Evolutionary conservation across 2,888 invertebrate species (phyloP).

Genomic region (Osmoderma eremita): DNA sequence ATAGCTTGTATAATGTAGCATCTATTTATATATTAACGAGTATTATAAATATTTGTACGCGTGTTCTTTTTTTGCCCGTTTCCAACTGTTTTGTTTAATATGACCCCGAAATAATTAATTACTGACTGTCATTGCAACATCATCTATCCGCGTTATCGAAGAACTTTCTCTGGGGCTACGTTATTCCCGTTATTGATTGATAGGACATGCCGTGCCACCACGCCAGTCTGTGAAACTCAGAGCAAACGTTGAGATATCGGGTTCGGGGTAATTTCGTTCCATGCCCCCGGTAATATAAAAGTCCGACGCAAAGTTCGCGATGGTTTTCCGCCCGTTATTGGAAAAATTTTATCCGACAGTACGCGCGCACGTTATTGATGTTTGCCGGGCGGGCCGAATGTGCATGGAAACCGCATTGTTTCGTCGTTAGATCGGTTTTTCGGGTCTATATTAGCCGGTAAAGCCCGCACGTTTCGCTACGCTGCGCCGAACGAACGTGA

Average conservation of each 20-base stretch:
- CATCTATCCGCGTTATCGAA: no score
- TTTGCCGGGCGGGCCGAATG: conserved; percentile 5
- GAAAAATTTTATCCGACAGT: conserved; percentile 14
- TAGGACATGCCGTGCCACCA: not conserved
- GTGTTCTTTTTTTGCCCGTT: no score
- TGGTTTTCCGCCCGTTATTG: conserved; percentile 20
- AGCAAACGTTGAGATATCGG: not conserved
- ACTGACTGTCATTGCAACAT: no score
- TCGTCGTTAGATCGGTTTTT: conserved; percentile 18
- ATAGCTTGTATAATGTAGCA: no score
- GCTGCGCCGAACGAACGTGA: no score
- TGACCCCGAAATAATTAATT: no score
- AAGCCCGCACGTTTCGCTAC: not conserved
- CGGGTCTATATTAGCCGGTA: conserved; percentile 5
- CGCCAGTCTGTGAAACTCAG: not conserved
- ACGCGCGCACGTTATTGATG: conserved; percentile 13
- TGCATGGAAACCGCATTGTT: conserved; percentile 12
- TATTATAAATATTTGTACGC: no score
- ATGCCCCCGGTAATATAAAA: conserved; percentile 9
- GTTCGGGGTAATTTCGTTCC: conserved; percentile 22
- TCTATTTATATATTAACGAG: no score
- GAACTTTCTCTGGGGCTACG: no score
- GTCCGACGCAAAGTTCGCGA: conserved; percentile 10
- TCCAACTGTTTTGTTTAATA: no score
- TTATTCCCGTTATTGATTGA: conserved; percentile 3